phyloP scores from a whole-genome alignment of 35 echinoderm and acorn worm genomes.

The Apostichopus parvimensis region DNA sequence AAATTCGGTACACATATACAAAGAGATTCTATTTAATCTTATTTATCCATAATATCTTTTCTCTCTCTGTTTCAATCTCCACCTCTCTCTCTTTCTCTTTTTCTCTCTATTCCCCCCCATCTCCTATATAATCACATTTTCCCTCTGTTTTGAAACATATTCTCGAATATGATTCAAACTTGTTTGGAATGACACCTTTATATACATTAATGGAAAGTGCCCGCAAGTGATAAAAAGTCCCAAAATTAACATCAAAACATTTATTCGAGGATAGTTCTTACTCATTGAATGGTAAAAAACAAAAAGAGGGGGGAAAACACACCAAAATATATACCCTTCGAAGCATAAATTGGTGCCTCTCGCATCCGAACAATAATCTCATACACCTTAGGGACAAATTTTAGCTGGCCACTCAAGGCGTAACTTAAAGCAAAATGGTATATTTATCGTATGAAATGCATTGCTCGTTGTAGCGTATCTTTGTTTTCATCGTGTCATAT shows the following conservation, averaged over 20 bases:
- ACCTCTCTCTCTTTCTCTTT: not conserved
- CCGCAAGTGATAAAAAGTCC: no score
- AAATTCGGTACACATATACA: not conserved
- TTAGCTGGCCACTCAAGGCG: conserved; percentile 6
- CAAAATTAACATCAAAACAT: not conserved
- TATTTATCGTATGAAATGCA: not conserved
- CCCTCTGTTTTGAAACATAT: not conserved
- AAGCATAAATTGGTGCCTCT: not conserved
- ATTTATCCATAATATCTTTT: not conserved
- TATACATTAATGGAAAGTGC: not conserved
- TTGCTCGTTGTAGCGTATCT: not conserved
- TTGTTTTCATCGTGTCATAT: not conserved
- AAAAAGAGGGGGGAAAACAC: not conserved
- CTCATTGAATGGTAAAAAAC: not conserved
- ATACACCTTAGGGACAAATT: not conserved
- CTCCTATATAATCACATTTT: no score
- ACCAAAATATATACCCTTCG: not conserved
- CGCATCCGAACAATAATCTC: not conserved
- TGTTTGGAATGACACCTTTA: not conserved
- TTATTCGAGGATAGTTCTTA: not conserved
- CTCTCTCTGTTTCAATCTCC: not conserved
- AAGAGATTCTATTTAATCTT: no score
- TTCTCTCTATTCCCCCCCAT: not conserved
- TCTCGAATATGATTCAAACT: not conserved
- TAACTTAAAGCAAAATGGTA: not conserved